Evolutionary conservation across 2,797 vertebrate species (phyloP), one percentile per base, ranked within the genome.

Genomic region (Catharus ustulatus): DNA sequence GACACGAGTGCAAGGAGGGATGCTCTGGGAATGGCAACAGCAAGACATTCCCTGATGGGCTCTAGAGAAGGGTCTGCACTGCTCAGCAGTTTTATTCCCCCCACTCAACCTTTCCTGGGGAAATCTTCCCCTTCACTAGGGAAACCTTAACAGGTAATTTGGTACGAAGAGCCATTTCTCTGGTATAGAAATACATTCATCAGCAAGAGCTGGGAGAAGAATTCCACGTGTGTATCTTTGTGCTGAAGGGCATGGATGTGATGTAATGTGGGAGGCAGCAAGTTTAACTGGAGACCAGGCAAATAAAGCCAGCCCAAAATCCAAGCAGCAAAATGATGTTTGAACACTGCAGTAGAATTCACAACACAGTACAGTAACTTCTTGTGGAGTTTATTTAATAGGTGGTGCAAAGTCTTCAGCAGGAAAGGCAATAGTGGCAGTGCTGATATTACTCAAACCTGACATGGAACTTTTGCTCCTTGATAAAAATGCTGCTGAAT

Each of bases 221-320:
- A 29, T 10, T 24, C 16, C 27, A 5, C 1, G 0, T 38, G 2
- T 10, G 4, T 26, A 1, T 55, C 26, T 51, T 42, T 5, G 3
- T 14, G 29, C 57, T 30, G 6, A 81, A 49, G 46, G 29, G 8
- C 24, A 4, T 12, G 23, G 42, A 10, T 52, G 20, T 48, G 49
- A 15, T 55, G 30, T 51, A 5, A 54, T 3, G 2, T 23, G 2
- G 14, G 59, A 58, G 38, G 8, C 5, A 15, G 34, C 12, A 15
- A 32, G 20, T 38, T 75, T 13, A 59, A 42, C 14, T 82, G 51
- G 40, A 78, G 38, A 45, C 29, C 22, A 63, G 66, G 49, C 12
- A 54, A 66, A 54, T 61, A 57, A 77, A 91, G 23, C 29, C n/a
- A 45, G 16, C 29, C 43, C 32, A 30, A 45, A 86, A 69, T 54